Evolutionary conservation across 2,113 vertebrate genomes (phyloP), one percentile per base, ranked within the genome.

Genomic region (Hypocryptadius cinnamomeus): DNA sequence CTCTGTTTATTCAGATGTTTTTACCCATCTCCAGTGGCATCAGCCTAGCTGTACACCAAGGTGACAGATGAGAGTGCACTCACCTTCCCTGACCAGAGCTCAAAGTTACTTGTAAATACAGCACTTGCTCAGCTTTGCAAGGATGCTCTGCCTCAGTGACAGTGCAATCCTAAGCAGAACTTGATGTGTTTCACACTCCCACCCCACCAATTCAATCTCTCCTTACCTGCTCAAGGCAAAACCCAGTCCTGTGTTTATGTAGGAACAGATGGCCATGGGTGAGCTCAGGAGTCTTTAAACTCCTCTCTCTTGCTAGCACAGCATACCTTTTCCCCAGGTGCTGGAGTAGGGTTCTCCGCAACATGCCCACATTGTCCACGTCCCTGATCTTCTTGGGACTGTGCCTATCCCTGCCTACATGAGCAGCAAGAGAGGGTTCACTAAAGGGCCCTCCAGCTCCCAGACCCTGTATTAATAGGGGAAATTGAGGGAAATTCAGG

Each of bases 31-130:
- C 47, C 25, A 19, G 30, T 1, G 4, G 20, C 0, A 0, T 50
- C 40, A 74, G 14, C 7, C 18, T 1, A 3, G 23, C 7, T 59
- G 68, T 50, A 76, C 48, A 50, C 15, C 30, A 39, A 42, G 23
- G n/a, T 2, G 7, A 45, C 22, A 54, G 40, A 35, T 30, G 28
- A 59, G 5, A 61, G 7, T 8, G 16, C 17, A 8, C 3, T 20
- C 28, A 30, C 0, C 9, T 50, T 73, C 25, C 12, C 35, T 33
- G 23, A 50, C 3, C 4, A 1, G n/a, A 60, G 18, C 0, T 2
- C 37, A 48, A 56, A 73, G 28, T 19, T 27, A 21, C 30, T 5
- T 14, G 33, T 22, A 64, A 79, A 79, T 33, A 19, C 31, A 76
- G 28, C 66, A 14, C 22, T 64, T 30, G 6, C 20, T 66, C 60